Base-by-base conservation (phyloP, 1,140 invertebrate genomes). In the Planococcus citri region DNA sequence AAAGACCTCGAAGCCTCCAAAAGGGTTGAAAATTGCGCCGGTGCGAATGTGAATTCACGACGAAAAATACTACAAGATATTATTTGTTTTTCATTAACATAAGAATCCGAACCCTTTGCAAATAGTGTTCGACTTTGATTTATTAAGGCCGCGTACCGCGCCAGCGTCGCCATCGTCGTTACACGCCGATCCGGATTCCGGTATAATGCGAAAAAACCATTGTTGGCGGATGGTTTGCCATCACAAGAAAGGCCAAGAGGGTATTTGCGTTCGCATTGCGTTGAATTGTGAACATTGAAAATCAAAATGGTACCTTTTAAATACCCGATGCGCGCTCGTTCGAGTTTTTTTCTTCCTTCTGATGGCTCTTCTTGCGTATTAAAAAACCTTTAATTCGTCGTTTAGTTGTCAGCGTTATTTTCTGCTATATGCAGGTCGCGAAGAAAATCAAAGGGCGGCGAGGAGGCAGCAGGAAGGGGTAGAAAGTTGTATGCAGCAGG, bases 51-150 rank as follows among this genome's bases (percentile, higher is more conserved):
- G 41, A 51, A 51, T 4, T 51, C 41, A 51, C 41, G n/a, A n/a
- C n/a, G 41, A 51, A 51, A 51, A 51, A 51, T 51, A 17, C 41
- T 51, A 51, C 41, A 51, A 51, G 41, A 51, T 51, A 64, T 27
- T 64, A 64, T 64, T 64, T 64, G 60, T 64, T 64, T 64, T 64
- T 24, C 60, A 64, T 64, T 64, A 64, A 25, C 60, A 64, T 64
- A 64, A 64, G 60, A 64, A 64, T 64, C 60, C 21, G 60, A 24
- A 64, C 60, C 60, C 60, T 64, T 64, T 25, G 60, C 25, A 64
- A 64, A 64, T 25, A 14, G 20, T n/a, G n/a, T 58, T 20, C 8
- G 25, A 64, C 22, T 25, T 64, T 64, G 25, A 64, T 64, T 64
- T 24, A 64, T 25, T 10, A 2, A 17, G 60, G 20, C 24, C 24